These are phyloP conservation scores for Dryoscopus gambensis DNA, from an alignment of 2,113 vertebrate species.

Conservation along the genomic window DNA sequence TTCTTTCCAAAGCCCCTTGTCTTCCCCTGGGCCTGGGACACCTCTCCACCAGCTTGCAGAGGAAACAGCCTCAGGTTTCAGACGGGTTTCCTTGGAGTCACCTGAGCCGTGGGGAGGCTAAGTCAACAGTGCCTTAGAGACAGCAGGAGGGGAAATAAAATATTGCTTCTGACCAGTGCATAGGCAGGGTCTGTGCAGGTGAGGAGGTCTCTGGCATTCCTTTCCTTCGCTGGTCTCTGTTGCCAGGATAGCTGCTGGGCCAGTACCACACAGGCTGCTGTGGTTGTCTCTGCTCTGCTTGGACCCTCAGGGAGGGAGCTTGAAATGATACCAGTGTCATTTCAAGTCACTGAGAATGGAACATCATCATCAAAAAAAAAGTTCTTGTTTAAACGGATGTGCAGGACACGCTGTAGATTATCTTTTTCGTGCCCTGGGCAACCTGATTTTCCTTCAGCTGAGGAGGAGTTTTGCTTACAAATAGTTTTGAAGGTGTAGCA, in stretches of 20 bases:
- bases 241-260: neutral
- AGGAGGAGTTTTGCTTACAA: neutral
- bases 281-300: neutral
- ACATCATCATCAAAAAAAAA: fast-evolving
- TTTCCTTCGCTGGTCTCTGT: neutral
- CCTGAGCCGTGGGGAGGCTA: neutral
- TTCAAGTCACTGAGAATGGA: neutral
- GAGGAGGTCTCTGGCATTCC: neutral
- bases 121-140: neutral
- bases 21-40: neutral
- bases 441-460: neutral
- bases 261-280: fast-evolving
- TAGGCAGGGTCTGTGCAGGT: neutral
- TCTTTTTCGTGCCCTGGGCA: neutral
- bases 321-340: neutral
- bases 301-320: neutral
- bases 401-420: neutral
- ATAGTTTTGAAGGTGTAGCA: neutral
- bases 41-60: neutral
- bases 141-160: neutral
- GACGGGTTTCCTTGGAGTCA: neutral
- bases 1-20: neutral
- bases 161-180: neutral
- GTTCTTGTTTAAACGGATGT: neutral
- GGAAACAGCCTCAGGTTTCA: neutral